Base-by-base conservation (phyloP, 2,113 vertebrate genomes). In the Tenrec ecaudatus region DNA sequence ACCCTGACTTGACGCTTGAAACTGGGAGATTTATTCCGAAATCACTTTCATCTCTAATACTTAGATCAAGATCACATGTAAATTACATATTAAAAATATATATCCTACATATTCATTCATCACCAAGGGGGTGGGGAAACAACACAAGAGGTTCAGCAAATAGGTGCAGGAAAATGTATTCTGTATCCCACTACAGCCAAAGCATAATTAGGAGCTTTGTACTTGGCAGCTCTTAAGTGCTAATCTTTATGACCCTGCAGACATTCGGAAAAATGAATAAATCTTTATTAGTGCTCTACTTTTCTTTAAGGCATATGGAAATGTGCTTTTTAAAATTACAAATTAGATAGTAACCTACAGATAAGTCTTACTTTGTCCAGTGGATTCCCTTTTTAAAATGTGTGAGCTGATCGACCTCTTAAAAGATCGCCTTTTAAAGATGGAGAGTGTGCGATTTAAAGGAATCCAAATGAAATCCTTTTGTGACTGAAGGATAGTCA, bases 251-350 rank as follows among this genome's bases (percentile, higher is more conserved):
- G 81, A 36, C 88, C 33, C n/a, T 82, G n/a, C 77, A 89, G 71
- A 60, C 86, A 89, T 60, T 95, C n/a, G 15, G 29, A 68, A 85
- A 82, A 93, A 82, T 68, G 15, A 93, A 60, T 90, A 88, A 71
- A 88, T 95, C 33, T 38, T 38, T 90, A 87, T 75, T 91, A 73
- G 27, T 57, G 8, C 40, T 68, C 62, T 53, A n/a, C 87, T 94
- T 79, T 33, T 78, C 60, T 79, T 77, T 57, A 76, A 53, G 57
- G 29, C 33, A 82, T 58, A 82, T 38, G n/a, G 86, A 95, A 94
- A 58, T 80, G 22, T 58, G 40, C 87, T 64, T 60, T 25, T 82
- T 43, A 71, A 77, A 90, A 73, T 66, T 86, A 85, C 16, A 91
- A 76, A 53, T 40, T 87, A 47, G 25, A 79, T 90, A 43, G 57